Evolutionary conservation across 37 sponge, comb jelly and placozoan genomes (phyloP).

Genomic region (Beroe forskalii): DNA sequence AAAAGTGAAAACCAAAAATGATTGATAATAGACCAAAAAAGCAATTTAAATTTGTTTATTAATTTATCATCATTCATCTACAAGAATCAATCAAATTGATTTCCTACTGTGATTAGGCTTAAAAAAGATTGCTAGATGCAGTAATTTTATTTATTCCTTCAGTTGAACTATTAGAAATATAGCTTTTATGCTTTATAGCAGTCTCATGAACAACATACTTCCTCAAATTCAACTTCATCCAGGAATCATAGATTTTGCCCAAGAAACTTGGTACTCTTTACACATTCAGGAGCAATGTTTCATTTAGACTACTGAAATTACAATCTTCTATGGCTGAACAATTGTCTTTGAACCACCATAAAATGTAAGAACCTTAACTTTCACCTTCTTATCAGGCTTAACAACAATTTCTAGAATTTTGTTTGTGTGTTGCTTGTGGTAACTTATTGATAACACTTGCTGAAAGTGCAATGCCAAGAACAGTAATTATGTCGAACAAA

Average conservation of each 20-base stretch:
- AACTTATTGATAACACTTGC: not conserved
- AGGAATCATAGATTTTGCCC: not conserved
- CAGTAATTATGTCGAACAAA: not conserved
- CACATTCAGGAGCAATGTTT: not conserved
- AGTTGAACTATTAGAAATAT: too few relatives aligned
- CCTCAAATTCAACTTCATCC: not conserved
- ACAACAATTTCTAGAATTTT: conserved; percentile 9
- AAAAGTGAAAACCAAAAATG: too few relatives aligned
- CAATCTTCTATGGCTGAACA: conserved; percentile 6
- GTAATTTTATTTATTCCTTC: too few relatives aligned
- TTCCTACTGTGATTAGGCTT: too few relatives aligned
- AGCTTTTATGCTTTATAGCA: too few relatives aligned
- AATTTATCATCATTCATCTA: too few relatives aligned
- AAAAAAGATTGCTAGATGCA: too few relatives aligned
- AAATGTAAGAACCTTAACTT: not conserved
- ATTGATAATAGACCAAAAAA: too few relatives aligned
- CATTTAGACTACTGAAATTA: not conserved
- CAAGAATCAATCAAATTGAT: too few relatives aligned
- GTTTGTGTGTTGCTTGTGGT: not conserved
- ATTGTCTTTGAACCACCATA: conserved; percentile 13
- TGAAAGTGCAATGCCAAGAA: not conserved
- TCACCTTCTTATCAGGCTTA: not conserved
- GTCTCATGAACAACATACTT: too few relatives aligned
- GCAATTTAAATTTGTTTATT: too few relatives aligned
- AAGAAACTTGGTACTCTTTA: not conserved